These are phyloP conservation scores for Latrodectus geometricus DNA, from an alignment of 1,140 invertebrate species.

Conservation along the genomic window DNA sequence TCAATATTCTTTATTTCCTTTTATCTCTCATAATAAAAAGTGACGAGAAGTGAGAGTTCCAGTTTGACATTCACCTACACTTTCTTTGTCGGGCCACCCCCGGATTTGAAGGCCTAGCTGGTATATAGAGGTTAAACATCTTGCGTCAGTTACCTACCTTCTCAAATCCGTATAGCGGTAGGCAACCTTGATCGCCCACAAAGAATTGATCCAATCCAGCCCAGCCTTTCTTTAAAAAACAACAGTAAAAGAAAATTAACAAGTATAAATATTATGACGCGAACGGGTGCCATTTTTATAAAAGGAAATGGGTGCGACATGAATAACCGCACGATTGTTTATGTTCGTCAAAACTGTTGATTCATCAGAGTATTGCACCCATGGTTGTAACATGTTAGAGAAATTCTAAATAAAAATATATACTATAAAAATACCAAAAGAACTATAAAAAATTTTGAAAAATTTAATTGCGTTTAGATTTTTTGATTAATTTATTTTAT, in stretches of 20 bases:
- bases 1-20: too few species aligned
- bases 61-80: constrained; percentile 36
- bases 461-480: too few species aligned
- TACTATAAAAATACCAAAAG: too few species aligned
- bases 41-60: neutral
- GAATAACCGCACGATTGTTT: neutral
- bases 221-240: constrained; percentile 38
- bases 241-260: constrained; percentile 15
- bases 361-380: too few species aligned
- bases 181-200: constrained; percentile 56
- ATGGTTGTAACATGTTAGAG: too few species aligned
- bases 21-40: too few species aligned
- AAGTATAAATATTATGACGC: constrained; percentile 51
- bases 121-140: constrained; percentile 43
- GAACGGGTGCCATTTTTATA: neutral
- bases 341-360: too few species aligned
- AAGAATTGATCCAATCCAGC: constrained; percentile 15
- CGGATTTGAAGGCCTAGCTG: neutral
- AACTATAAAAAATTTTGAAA: too few species aligned
- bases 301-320: constrained; percentile 24
- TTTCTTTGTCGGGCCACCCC: constrained; percentile 20
- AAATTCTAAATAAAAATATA: too few species aligned
- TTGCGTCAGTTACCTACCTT: constrained; percentile 48
- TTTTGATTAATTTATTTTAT: too few species aligned
- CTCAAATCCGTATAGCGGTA: constrained; percentile 19